Evolutionary conservation across 2,797 vertebrate genomes (phyloP), one percentile per base, ranked within the genome.

Genomic region (Mormyrus proboscirostris): DNA sequence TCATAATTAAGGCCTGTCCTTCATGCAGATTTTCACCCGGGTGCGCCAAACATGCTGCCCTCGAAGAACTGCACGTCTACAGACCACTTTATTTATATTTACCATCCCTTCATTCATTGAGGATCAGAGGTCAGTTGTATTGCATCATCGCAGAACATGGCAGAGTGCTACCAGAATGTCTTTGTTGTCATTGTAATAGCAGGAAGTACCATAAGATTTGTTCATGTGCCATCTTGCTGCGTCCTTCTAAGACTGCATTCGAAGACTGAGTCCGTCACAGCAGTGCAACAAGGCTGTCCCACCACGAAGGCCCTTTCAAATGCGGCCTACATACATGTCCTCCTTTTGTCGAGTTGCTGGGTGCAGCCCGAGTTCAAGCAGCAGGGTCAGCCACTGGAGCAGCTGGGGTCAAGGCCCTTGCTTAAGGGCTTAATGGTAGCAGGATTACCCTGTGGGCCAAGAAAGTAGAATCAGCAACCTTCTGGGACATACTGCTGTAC

Each of bases 1-100:
- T 85, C 88, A 51, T 73, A 69, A 73, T 89, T 25, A 89, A 86
- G 41, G 55, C 47, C 47, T 62, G 41, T 62, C 41, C 57, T 59
- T 62, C 47, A 53, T 86, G 53, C 85, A 57, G 16, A 41, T 57
- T 50, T 22, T 33, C 57, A 51, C 47, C 44, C 25, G 51, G 76
- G 38, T 69, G 14, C 9, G 8, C 47, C 79, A 4, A 62, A n/a
- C n/a, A 12, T 29, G 7, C 50, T 83, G 16, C 38, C 19, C 55
- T 83, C 55, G 9, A 85, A 51, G 82, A 47, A 19, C 2, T 65
- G 25, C 57, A n/a, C 10, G 86, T 53, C 44, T 69, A 3, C 84
- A 65, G 25, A 41, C 38, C 29, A 41, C n/a, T 69, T 19, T 65
- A 41, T 29, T 65, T 65, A 22, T 89, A 57, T 38, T 49, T 25